These are phyloP conservation scores for Lepidurus packardi DNA, from an alignment of 1,140 invertebrate species.

Conservation along the genomic window DNA sequence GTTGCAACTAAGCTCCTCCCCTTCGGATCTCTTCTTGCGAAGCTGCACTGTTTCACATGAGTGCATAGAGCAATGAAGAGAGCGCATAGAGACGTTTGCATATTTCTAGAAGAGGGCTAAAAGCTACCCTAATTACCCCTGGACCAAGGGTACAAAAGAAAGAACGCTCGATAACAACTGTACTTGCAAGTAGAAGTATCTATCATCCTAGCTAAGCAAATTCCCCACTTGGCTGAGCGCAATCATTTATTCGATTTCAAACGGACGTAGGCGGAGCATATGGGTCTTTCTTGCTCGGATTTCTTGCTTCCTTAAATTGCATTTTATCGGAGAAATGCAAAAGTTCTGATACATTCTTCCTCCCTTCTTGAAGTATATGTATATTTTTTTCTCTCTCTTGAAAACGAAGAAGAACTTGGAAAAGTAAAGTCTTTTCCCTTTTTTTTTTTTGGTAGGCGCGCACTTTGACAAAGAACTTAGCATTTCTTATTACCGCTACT, in stretches of 20 bases:
- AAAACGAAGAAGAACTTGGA: background rate
- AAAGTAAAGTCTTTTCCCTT: background rate
- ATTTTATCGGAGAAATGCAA: background rate
- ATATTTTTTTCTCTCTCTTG: background rate
- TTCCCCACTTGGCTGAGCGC: background rate
- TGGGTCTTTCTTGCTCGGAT: background rate
- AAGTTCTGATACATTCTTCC: background rate
- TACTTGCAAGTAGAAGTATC: background rate
- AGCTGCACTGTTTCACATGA: slow-evolving; percentile 7
- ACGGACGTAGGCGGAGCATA: background rate
- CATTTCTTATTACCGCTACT: background rate
- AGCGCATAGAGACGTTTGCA: background rate
- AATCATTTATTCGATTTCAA: slow-evolving; percentile 12
- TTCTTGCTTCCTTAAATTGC: background rate
- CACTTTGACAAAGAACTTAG: background rate
- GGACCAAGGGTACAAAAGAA: background rate
- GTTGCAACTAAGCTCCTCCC: background rate
- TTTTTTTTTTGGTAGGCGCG: too few species aligned
- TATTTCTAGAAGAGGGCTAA: background rate
- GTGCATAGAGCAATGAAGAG: background rate
- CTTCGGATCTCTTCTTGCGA: background rate
- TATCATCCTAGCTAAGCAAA: background rate
- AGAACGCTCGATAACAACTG: background rate
- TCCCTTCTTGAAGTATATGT: background rate
- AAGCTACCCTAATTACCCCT: background rate